These are phyloP conservation scores for Ahaetulla prasina DNA, from an alignment of 2,113 vertebrate genomes.

Conservation along the genomic window DNA sequence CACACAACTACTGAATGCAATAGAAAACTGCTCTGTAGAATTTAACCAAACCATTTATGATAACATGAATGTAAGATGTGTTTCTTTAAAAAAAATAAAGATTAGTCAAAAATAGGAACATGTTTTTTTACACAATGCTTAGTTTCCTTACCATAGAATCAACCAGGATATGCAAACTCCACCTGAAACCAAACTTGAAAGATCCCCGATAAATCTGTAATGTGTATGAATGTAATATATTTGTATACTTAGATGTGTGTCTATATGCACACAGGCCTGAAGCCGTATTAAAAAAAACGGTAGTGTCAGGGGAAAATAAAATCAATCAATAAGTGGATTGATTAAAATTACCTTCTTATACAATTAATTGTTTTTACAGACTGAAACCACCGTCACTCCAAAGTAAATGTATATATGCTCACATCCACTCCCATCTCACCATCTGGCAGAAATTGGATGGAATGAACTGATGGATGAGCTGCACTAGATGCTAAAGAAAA, in stretches of 20 bases:
- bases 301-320: no score
- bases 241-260: background rate
- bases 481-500: no score
- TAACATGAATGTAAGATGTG: background rate
- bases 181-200: background rate
- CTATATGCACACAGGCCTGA: no score
- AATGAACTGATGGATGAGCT: no score
- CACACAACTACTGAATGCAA: background rate
- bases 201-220: background rate
- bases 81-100: background rate
- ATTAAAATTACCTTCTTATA: no score
- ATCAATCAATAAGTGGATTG: no score
- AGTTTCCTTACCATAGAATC: background rate
- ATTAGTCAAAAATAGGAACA: background rate
- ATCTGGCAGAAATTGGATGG: no score
- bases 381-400: no score
- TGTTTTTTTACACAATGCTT: background rate
- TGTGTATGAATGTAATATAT: background rate
- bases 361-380: no score
- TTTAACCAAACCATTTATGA: background rate
- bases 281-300: no score
- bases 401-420: no score
- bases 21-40: background rate
- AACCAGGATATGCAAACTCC: background rate
- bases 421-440: no score